Evolutionary conservation across 37 sponge, comb jelly and placozoan genomes (phyloP), one percentile per base, ranked within the genome.

Genomic region (Tethya wilhelma): DNA sequence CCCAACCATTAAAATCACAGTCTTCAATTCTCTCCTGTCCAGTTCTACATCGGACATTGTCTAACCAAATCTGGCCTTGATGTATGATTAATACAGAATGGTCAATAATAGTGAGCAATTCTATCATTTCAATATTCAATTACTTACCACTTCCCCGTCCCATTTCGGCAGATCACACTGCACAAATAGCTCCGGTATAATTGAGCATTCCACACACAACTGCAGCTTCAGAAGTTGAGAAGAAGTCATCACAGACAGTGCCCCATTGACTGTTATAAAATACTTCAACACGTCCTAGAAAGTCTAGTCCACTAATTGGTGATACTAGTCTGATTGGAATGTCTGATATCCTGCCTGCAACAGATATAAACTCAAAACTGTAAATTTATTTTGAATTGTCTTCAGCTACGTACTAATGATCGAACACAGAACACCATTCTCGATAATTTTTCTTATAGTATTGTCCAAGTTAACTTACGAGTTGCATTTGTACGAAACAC

Each of bases 1-100:
- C 84, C 84, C 84, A 84, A 9, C 67, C 76, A 38, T 41, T 74
- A 49, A 28, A 29, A 8, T 46, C 22, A 43, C 84, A 84, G 12
- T 84, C 46, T 26, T 64, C 58, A 2, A 84, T 14, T 23, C 55
- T 49, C 38, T 67, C 70, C 20, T 74, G 53, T 25, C 7, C 0
- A 2, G 11, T 19, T 36, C 40, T 40, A 25, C 84, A 84, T 2
- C 26, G 31, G n/a, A 84, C 57, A 63, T 74, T 64, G 42, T 67
- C 77, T 41, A 84, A 8, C 84, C 84, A 84, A 26, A 84, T 75
- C 0, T 49, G 77, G 44, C 67, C 75, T 71, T 31, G 1, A 46
- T 11, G 30, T 11, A 56, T 2, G 1, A n/a, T n/a, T n/a, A n/a
- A n/a, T n/a, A n/a, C n/a, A n/a, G 4, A 14, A 62, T 32, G 19